Evolutionary conservation across 2,888 invertebrate species (phyloP), one percentile per base, ranked within the genome.

Genomic region (Eristalinus sepulchralis): DNA sequence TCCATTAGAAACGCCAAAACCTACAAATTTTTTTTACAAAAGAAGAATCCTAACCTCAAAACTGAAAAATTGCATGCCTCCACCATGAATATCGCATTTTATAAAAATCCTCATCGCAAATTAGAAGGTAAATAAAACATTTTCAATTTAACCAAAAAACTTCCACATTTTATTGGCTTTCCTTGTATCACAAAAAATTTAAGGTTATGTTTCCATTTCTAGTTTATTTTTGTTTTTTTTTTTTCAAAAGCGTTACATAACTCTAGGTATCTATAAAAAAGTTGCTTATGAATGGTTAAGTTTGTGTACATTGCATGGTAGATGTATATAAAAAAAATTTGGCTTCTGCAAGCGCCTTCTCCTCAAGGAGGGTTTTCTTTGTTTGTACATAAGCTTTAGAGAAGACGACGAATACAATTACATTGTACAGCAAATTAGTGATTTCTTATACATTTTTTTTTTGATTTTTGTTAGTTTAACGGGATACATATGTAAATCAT

Each of bases 141-240:
- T 68, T 80, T 88, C 77, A 79, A 63, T 83, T 72, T 34, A 78
- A 82, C 87, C 85, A 88, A 87, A 83, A 77, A 88, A 70, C 70
- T 59, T 62, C 33, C 64, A 68, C 81, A 78, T 66, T 88, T 88
- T 83, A 83, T 88, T 87, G 78, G 72, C 83, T 64, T 83, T 67
- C 62, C 88, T 89, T 89, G 89, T 91, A 90, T 91, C 91, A 91
- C 91, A 91, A 91, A 90, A 90, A 90, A 88, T 86, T 89, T 91
- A 63, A 70, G 62, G 70, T 78, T 55, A 47, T 17, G 47, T 47
- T 47, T 47, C 47, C 31, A 64, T 60, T 70, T 63, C 33, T 34
- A 57, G 22, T 75, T 60, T 78, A 63, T 64, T 70, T 78, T 66
- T 70, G 22, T 59, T 10, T 47, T 39, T 71, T 82, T 24, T 13